phyloP scores from a whole-genome alignment of 2,797 vertebrate genomes.

The Brotula barbata region DNA sequence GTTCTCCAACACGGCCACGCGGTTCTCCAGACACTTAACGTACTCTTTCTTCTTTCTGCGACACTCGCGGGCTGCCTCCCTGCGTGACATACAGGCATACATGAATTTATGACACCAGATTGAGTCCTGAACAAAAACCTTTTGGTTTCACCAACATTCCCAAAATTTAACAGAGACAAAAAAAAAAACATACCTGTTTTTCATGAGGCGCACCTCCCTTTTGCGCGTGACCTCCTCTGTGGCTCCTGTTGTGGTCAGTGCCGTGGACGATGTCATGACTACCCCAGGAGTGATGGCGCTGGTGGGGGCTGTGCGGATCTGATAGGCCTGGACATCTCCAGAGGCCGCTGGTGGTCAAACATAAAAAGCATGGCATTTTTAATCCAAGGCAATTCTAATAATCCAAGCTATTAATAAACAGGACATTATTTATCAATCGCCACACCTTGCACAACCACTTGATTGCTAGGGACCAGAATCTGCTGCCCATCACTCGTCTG shows the following conservation, averaged over 20 bases:
- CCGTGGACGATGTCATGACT: conserved; percentile 95
- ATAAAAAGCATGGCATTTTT: not conserved
- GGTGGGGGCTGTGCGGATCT: conserved; percentile 93
- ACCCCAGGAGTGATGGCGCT: conserved; percentile 92
- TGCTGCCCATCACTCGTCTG: conserved; percentile 99
- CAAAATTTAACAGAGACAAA: not conserved
- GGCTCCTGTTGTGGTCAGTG: conserved; percentile 84
- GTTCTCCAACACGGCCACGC: conserved; percentile 98
- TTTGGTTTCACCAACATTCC: no score
- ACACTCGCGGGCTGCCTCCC: conserved; percentile 97
- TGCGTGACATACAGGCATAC: conserved; percentile 56
- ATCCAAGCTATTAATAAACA: not conserved
- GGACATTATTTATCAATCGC: not conserved
- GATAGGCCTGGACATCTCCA: conserved; percentile 97
- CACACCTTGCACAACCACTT: conserved; percentile 98
- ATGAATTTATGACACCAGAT: not conserved
- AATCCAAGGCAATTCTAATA: no score
- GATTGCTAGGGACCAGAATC: conserved; percentile 98
- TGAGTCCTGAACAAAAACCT: no score
- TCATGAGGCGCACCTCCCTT: conserved; percentile 98
- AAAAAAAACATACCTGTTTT: conserved; percentile 86
- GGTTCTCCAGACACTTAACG: conserved; percentile 99
- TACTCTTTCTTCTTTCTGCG: conserved; percentile 99
- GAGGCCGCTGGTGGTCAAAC: conserved; percentile 84
- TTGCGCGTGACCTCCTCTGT: conserved; percentile 96